Evolutionary conservation across 2,888 invertebrate genomes (phyloP).

Genomic region (Galerucella pusilla): DNA sequence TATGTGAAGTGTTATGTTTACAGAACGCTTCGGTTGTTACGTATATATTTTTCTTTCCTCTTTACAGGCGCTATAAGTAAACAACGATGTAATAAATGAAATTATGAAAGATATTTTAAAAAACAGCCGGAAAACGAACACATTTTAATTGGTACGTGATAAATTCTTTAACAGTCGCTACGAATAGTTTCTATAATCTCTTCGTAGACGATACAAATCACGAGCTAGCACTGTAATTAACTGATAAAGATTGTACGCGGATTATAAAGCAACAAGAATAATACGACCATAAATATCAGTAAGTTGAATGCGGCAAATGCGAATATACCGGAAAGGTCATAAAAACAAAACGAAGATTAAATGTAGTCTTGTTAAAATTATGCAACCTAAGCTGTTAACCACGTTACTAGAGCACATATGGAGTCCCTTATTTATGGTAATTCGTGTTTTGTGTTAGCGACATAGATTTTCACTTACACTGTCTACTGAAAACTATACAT

Average conservation of each 20-base stretch:
- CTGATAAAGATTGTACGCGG: constrained; percentile 30
- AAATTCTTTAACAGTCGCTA: not conserved
- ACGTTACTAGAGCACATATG: constrained; percentile 6
- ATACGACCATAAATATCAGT: constrained; percentile 23
- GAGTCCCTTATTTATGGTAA: not conserved
- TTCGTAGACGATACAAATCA: constrained; percentile 32
- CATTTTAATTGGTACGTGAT: not conserved
- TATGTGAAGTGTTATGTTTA: no score
- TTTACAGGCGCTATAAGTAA: not conserved
- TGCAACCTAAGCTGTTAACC: not conserved
- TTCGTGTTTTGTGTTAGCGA: constrained; percentile 6
- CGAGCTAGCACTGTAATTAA: constrained; percentile 27
- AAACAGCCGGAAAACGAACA: not conserved
- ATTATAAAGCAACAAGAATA: constrained; percentile 29
- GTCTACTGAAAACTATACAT: not conserved
- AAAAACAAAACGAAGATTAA: constrained; percentile 1
- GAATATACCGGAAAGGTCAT: constrained; percentile 3
- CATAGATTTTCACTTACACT: not conserved
- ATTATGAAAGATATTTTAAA: not conserved
- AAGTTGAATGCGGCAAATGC: constrained; percentile 21
- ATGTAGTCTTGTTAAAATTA: not conserved
- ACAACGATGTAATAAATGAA: not conserved
- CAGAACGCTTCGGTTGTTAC: not conserved
- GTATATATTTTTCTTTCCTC: not conserved
- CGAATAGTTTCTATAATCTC: constrained; percentile 23